phyloP scores from a whole-genome alignment of 35 echinoderm and acorn worm genomes.

The Chiridota heheva region DNA sequence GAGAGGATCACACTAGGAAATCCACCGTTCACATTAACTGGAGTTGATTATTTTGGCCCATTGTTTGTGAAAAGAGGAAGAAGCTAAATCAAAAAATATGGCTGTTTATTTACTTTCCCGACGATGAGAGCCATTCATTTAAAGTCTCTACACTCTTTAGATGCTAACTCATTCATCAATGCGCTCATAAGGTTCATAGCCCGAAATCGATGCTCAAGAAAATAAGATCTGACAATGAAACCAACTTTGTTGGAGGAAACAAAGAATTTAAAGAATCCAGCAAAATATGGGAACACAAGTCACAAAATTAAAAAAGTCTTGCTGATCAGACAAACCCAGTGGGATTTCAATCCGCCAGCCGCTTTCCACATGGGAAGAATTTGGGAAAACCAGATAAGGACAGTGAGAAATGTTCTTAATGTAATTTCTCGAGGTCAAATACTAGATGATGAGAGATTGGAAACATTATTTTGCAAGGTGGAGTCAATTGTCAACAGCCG shows the following conservation, averaged over 20 bases:
- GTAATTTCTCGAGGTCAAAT: neutral
- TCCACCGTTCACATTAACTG: constrained; percentile 20
- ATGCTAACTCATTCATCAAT: constrained; percentile 46
- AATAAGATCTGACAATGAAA: constrained; percentile 25
- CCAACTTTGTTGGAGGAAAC: constrained; percentile 31
- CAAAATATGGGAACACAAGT: neutral
- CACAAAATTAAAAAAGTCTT: neutral
- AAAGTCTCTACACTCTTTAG: constrained; percentile 1
- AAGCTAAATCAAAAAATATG: constrained; percentile 23
- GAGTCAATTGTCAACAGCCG: constrained; percentile 34
- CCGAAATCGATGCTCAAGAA: constrained; percentile 6
- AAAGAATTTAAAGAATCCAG: constrained; percentile 15
- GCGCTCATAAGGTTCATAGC: constrained; percentile 34
- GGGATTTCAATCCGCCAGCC: constrained; percentile 25
- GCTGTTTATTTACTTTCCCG: constrained; percentile 38
- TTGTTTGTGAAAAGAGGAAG: constrained; percentile 26
- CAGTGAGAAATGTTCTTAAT: neutral
- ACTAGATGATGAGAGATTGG: constrained; percentile 37
- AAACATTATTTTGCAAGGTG: constrained; percentile 43
- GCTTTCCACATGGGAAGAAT: neutral
- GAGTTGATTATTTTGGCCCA: constrained; percentile 35
- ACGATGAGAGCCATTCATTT: constrained; percentile 37
- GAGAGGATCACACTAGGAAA: constrained; percentile 33
- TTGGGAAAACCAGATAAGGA: constrained; percentile 35
- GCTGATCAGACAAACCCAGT: neutral